Conservation (phyloP, 2,888 invertebrate genomes). For the Neoascia interrupta region DNA sequence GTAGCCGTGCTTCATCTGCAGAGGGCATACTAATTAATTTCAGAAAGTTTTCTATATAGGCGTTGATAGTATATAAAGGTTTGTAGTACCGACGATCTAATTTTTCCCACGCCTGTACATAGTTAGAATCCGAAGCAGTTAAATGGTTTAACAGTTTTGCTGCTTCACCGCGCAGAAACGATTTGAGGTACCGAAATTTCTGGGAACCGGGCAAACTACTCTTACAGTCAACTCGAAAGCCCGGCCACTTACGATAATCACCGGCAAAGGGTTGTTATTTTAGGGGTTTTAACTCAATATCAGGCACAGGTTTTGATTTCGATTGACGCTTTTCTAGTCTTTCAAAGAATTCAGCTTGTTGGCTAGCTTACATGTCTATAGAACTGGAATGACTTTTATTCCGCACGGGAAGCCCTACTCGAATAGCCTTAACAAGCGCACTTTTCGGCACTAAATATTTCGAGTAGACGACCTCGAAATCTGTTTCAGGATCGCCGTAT, state of each 20-base stretch:
- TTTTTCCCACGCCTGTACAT: no score
- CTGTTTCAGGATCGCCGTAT: constrained; percentile 5
- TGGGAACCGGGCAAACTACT: background rate
- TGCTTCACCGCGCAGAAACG: no score
- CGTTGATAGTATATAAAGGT: no score
- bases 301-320: no score
- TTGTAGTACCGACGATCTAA: no score
- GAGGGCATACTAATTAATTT: background rate
- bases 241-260: constrained; percentile 20
- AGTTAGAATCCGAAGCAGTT: no score
- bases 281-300: background rate
- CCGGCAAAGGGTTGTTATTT: constrained; percentile 1
- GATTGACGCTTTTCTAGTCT: no score
- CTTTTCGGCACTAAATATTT: constrained; percentile 16
- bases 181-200: constrained; percentile 13
- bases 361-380: no score
- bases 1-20: no score
- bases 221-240: constrained; percentile 24
- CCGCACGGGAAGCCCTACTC: background rate
- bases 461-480: constrained; percentile 4
- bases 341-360: no score
- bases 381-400: background rate
- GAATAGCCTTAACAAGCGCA: constrained; percentile 2
- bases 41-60: no score
- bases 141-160: no score